phyloP scores from a whole-genome alignment of 2,888 invertebrate species.

The Agrochola lychnidis region DNA sequence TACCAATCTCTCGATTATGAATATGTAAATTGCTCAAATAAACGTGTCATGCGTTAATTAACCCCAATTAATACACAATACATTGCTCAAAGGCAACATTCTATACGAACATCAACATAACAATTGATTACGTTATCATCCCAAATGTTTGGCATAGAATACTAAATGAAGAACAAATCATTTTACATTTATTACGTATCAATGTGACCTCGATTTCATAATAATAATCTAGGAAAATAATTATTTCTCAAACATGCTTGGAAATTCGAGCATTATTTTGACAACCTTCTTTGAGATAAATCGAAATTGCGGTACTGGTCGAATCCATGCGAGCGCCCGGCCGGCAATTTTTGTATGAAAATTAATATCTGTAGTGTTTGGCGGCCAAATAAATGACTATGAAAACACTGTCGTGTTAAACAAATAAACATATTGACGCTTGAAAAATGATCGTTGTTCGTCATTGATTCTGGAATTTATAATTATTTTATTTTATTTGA shows the following conservation, averaged over 20 bases:
- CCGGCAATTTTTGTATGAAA: no score
- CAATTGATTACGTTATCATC: slow-evolving; percentile 14
- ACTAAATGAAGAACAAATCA: slow-evolving; percentile 11
- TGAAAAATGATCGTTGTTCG: no score
- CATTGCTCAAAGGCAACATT: slow-evolving; percentile 24
- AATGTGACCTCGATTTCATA: slow-evolving; percentile 3
- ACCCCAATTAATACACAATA: slow-evolving; percentile 40
- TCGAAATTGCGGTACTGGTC: no score
- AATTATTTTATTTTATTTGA: no score
- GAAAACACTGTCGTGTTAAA: no score
- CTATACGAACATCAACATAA: slow-evolving; percentile 1
- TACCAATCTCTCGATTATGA: neutral
- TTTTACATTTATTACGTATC: slow-evolving; percentile 3
- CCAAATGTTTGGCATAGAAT: slow-evolving; percentile 18
- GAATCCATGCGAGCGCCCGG: no score
- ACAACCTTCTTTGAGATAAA: no score
- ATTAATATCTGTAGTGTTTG: no score
- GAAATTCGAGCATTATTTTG: no score
- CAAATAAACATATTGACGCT: no score
- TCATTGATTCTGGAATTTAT: no score
- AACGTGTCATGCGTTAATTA: slow-evolving; percentile 20
- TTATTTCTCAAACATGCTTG: neutral
- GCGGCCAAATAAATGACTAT: no score
- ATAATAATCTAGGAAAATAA: neutral
- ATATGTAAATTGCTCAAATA: slow-evolving; percentile 22